Conservation (phyloP, 2,113 vertebrate genomes). For the Indri indri region DNA sequence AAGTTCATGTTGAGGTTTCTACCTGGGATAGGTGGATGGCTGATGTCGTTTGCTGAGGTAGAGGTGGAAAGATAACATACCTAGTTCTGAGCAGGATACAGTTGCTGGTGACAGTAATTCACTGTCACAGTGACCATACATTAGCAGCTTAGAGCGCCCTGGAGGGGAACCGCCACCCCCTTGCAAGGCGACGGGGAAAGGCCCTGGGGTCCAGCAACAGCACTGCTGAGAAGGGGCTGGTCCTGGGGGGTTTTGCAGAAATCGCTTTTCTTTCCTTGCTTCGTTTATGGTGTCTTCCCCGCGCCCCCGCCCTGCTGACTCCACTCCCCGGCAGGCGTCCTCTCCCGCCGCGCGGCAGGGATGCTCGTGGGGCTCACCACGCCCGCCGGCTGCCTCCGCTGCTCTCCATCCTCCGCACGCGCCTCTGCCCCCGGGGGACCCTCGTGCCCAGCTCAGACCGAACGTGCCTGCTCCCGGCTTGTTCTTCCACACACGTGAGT, state of each 20-base stretch:
- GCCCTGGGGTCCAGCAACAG: not conserved
- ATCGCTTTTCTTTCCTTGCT: not conserved
- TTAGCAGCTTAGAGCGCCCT: not conserved
- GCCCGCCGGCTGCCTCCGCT: not conserved
- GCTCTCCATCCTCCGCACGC: not conserved
- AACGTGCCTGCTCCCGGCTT: rapidly evolving
- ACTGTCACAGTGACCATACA: too few species aligned
- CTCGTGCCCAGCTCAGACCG: too few species aligned
- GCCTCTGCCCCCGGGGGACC: not conserved
- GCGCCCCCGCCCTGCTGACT: too few species aligned
- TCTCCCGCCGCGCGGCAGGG: not conserved
- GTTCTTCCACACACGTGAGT: too few species aligned
- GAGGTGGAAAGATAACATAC: rapidly evolving
- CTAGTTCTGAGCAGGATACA: not conserved
- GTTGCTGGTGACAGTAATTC: not conserved
- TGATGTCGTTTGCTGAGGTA: not conserved
- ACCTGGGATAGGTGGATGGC: not conserved
- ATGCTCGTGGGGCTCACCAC: not conserved
- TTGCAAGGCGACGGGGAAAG: not conserved
- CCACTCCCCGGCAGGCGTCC: not conserved
- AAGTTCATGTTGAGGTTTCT: not conserved
- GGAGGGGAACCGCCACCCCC: not conserved
- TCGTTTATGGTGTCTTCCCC: not conserved
- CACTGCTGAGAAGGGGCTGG: not conserved
- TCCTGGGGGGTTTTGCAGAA: not conserved